Evolutionary conservation across 2,888 invertebrate genomes (phyloP).

Genomic region (Autographa gamma): DNA sequence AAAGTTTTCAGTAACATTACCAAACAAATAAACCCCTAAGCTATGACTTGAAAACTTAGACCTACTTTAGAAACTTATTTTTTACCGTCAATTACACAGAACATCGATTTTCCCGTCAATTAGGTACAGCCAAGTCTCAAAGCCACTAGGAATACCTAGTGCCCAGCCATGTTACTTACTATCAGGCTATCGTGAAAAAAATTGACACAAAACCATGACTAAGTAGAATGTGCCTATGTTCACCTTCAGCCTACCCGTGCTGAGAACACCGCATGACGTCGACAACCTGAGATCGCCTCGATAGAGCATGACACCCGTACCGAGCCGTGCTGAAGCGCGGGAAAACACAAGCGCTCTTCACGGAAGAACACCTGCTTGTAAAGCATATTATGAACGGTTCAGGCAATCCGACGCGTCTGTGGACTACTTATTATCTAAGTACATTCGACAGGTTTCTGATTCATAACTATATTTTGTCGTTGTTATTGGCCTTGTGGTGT

Average conservation of each 20-base stretch:
- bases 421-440: not conserved
- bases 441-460: not conserved
- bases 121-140: too few species aligned
- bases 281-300: constrained; percentile 67
- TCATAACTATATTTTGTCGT: too few species aligned
- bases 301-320: constrained; percentile 65
- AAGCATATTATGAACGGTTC: constrained; percentile 2
- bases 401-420: not conserved
- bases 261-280: constrained; percentile 56
- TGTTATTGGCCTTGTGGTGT: too few species aligned
- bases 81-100: too few species aligned
- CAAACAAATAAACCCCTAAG: too few species aligned
- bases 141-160: too few species aligned
- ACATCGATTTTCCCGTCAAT: too few species aligned
- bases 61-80: too few species aligned
- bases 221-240: constrained; percentile 26
- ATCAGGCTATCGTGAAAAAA: too few species aligned
- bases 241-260: constrained; percentile 20
- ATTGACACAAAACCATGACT: constrained; percentile 19
- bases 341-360: constrained; percentile 56
- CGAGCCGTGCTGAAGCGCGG: constrained; percentile 49
- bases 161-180: too few species aligned
- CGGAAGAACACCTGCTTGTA: constrained; percentile 32
- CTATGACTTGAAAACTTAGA: too few species aligned
- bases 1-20: too few species aligned